Conservation (phyloP, 1,140 invertebrate genomes). For the Oedothorax gibbosus region DNA sequence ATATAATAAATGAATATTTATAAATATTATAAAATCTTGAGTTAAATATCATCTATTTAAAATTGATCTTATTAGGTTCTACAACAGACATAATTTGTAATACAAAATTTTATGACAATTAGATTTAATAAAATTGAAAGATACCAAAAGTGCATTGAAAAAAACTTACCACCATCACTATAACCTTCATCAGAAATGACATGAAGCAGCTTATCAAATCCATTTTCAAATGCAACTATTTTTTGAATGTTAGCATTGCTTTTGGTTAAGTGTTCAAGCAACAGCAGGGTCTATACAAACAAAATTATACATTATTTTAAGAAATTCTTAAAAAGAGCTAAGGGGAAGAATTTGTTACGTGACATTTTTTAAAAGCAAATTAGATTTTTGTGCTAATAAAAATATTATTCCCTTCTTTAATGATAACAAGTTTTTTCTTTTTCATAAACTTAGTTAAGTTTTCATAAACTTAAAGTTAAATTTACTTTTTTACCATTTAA, state of each 20-base stretch:
- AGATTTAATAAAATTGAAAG: too few relatives aligned
- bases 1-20: too few relatives aligned
- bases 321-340: not conserved
- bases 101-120: too few relatives aligned
- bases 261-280: constrained; percentile 94
- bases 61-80: too few relatives aligned
- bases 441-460: too few relatives aligned
- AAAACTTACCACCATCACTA: constrained; percentile 82
- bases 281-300: constrained; percentile 77
- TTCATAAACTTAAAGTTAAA: too few relatives aligned
- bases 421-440: not conserved
- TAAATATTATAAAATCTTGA: too few relatives aligned
- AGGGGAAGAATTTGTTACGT: not conserved
- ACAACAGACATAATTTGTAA: too few relatives aligned
- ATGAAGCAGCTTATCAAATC: constrained; percentile 94
- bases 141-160: not conserved
- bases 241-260: constrained; percentile 99
- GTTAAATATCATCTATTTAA: too few relatives aligned
- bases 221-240: constrained; percentile 99
- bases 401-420: not conserved
- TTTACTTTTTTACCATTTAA: too few relatives aligned
- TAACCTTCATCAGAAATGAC: constrained; percentile 93
- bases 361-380: not conserved
- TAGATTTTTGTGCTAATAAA: not conserved
- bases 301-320: not conserved